Evolutionary conservation across 2,797 vertebrate genomes (phyloP), one percentile per base, ranked within the genome.

Genomic region (Lutra lutra): DNA sequence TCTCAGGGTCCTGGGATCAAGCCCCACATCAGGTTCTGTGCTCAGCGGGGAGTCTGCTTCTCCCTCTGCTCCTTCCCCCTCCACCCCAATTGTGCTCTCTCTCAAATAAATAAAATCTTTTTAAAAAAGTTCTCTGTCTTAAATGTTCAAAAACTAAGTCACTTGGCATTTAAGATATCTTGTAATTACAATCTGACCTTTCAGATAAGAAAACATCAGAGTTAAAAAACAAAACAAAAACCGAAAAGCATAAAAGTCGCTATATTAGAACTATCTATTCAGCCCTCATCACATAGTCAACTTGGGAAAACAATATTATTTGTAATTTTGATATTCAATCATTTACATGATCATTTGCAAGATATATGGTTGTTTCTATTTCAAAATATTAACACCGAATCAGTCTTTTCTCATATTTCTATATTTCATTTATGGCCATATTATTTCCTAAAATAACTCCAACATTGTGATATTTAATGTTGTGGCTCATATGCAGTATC

Each of bases 401-500:
- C 40, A 84, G 23, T 66, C 10, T 78, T 84, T 51, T 32, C 35
- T 92, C 25, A 72, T 38, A 86, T 82, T 86, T 66, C 48, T 32
- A 58, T 6, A 17, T 66, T 66, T n/a, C 29, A 66, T 66, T n/a
- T 66, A 7, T 66, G 29, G 15, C 64, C 32, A 80, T 46, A 43
- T n/a, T 88, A 70, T 78, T 96, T 95, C 89, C 32, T n/a, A 58
- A 93, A 92, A 92, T 78, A 66, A 93, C 13, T 79, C 25, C 25
- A 80, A 79, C 8, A 38, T 27, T 80, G 0, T 77, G 14, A 75
- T 93, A 68, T 66, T 93, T 87, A 35, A n/a, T 91, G n/a, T 21
- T 68, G 3, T 40, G 11, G 32, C 17, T 73, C 89, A 62, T 84
- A 23, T 79, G 58, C 46, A 86, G 10, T 92, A 83, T 35, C 35